Evolutionary conservation across 2,888 invertebrate genomes (phyloP).

Genomic region (Meandrusa payeni): DNA sequence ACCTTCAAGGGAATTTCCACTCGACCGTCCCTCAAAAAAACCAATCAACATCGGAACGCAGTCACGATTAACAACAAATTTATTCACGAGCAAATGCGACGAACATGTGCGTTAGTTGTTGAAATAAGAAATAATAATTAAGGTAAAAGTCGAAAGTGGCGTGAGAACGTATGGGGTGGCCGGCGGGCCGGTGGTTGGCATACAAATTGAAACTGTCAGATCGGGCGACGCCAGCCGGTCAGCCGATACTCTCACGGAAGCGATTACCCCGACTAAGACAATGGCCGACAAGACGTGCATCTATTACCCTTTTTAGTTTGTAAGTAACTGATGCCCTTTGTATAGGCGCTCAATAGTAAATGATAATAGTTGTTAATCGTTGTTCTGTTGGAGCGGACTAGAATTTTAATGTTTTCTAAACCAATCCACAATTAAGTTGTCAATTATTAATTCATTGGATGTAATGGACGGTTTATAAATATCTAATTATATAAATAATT

Average conservation of each 20-base stretch:
- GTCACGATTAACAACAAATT: slow-evolving; percentile 49
- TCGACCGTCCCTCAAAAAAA: slow-evolving; percentile 19
- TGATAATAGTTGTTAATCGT: slow-evolving; percentile 31
- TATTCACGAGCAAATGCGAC: slow-evolving; percentile 39
- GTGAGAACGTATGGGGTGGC: slow-evolving; percentile 73
- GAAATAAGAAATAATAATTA: slow-evolving; percentile 69
- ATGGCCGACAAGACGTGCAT: slow-evolving; percentile 75
- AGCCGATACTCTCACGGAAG: slow-evolving; percentile 71
- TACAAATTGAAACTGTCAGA: slow-evolving; percentile 67
- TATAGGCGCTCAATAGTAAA: slow-evolving; percentile 45
- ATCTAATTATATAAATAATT: too few species aligned
- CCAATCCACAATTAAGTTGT: slow-evolving; percentile 2
- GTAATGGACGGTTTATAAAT: slow-evolving; percentile 3
- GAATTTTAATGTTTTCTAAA: slow-evolving; percentile 18
- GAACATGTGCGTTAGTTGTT: slow-evolving; percentile 56
- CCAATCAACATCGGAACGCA: slow-evolving; percentile 42
- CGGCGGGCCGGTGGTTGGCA: slow-evolving; percentile 46
- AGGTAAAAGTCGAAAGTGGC: slow-evolving; percentile 61
- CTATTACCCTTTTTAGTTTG: slow-evolving; percentile 69
- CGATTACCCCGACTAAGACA: slow-evolving; percentile 70
- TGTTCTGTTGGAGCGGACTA: slow-evolving; percentile 6
- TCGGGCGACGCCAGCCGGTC: slow-evolving; percentile 48
- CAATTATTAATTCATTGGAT: slow-evolving; percentile 10
- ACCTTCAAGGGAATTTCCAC: slow-evolving; percentile 10
- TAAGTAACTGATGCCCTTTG: slow-evolving; percentile 58